A percentile compares a stretch with the other conserved stretches of the same genome.
Conservation (phyloP, 2,888 invertebrate species). For the Cerceris rybyensis region DNA sequence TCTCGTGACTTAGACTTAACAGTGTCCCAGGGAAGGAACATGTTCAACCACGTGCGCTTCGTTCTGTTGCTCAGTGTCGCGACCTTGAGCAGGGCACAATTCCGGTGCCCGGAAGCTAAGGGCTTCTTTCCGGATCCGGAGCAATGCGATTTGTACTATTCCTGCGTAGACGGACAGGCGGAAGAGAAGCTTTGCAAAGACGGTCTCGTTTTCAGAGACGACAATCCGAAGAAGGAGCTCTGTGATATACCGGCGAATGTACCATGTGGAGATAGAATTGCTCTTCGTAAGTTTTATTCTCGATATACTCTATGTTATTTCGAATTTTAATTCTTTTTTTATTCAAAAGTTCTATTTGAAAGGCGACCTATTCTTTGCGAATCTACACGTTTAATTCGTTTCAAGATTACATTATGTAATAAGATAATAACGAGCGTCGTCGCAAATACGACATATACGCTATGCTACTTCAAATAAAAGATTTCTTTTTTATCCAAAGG, state of each 20-base stretch:
- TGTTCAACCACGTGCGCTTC: conserved; percentile 24
- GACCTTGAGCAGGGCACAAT: conserved; percentile 75
- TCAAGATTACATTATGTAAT: too few relatives aligned
- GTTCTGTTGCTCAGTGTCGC: conserved; percentile 43
- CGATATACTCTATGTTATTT: neutral
- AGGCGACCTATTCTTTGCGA: too few relatives aligned
- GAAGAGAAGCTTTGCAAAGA: conserved; percentile 89
- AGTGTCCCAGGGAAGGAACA: conserved; percentile 7
- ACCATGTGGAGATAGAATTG: conserved; percentile 89
- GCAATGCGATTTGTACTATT: conserved; percentile 91
- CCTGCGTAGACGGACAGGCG: conserved; percentile 86
- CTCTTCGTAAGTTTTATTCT: conserved; percentile 86
- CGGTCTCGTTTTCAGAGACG: conserved; percentile 89
- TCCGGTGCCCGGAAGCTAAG: conserved; percentile 88
- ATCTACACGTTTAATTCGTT: too few relatives aligned
- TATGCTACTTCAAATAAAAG: too few relatives aligned
- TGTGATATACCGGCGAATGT: conserved; percentile 91
- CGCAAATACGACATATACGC: too few relatives aligned
- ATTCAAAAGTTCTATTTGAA: neutral
- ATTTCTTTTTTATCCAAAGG: too few relatives aligned
- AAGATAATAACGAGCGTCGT: too few relatives aligned
- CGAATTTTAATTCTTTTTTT: neutral
- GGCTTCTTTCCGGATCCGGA: conserved; percentile 89
- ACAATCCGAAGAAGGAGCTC: conserved; percentile 87
- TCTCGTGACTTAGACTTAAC: neutral